These are phyloP conservation scores for mouse (Mus musculus) DNA, from an alignment of 2,113 vertebrate genomes.

Conservation along the genomic window DNA sequence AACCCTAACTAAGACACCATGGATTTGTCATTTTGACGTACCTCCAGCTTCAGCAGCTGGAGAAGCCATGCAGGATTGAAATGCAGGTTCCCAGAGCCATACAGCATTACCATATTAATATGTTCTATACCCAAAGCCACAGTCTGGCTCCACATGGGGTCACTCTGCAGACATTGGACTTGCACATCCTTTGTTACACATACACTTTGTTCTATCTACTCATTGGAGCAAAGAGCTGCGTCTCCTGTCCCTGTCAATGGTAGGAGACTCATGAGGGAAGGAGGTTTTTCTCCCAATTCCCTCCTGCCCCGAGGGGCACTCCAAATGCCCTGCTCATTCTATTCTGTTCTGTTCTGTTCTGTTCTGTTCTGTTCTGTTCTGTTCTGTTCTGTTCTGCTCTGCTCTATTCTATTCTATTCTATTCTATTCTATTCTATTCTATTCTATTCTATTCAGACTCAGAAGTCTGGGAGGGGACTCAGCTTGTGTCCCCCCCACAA, in stretches of 20 bases:
- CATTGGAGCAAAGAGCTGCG: neutral
- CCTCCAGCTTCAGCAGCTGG: neutral
- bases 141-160: no score
- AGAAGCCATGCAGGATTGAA: neutral
- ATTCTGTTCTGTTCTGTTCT: no score
- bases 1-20: no score
- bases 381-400: no score
- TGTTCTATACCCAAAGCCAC: neutral
- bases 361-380: no score
- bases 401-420: no score
- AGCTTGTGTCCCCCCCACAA: neutral
- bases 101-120: neutral
- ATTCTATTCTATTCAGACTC: neutral
- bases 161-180: no score
- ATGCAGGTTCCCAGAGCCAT: neutral
- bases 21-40: no score
- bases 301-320: neutral
- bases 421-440: no score
- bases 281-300: neutral
- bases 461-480: neutral
- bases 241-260: neutral
- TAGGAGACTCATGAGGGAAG: neutral
- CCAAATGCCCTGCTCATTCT: no score
- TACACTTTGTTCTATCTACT: neutral
- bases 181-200: fast-evolving